Evolutionary conservation across 2,888 invertebrate species (phyloP), one percentile per base, ranked within the genome.

Genomic region (Beris chalybata): DNA sequence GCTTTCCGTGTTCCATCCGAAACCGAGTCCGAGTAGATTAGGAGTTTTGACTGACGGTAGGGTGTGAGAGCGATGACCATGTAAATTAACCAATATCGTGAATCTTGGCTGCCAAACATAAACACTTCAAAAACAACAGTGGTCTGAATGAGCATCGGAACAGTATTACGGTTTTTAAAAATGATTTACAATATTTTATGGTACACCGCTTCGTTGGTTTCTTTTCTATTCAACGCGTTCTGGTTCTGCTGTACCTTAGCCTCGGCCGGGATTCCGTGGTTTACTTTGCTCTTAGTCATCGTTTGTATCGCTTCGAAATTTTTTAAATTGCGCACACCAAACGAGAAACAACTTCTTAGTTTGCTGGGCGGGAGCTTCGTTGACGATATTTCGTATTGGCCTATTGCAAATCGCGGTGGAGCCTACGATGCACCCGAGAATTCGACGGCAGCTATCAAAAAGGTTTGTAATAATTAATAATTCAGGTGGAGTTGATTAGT

Each of bases 351-450:
- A 6, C 71, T 38, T 31, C 73, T 76, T 0, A 74, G 74, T 43
- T 67, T 79, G 30, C 69, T 79, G 15, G 78, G 77, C 9, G 72
- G 74, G 61, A 73, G 73, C 66, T 73, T 73, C 13, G 74, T 76
- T 11, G 76, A 78, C 68, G 79, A 80, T 65, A 73, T 78, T 64
- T 76, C 79, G 48, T 78, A 78, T 67, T 81, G 80, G 79, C 77
- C 80, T 45, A 78, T 81, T 58, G 81, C 80, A 1, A 78, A 78
- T 73, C 76, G 78, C 13, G 81, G 78, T 54, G 80, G 79, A 67
- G 77, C 77, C 44, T 81, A 79, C 71, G 81, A 81, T 74, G 79
- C 79, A 22, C 80, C 81, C 1, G 81, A 80, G 70, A 81, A 81
- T 66, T 79, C 81, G 3, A 75, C 74, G 72, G 78, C 78, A 50